Base-by-base conservation (phyloP, 1,140 invertebrate genomes). In the Pogonus chalceus region DNA sequence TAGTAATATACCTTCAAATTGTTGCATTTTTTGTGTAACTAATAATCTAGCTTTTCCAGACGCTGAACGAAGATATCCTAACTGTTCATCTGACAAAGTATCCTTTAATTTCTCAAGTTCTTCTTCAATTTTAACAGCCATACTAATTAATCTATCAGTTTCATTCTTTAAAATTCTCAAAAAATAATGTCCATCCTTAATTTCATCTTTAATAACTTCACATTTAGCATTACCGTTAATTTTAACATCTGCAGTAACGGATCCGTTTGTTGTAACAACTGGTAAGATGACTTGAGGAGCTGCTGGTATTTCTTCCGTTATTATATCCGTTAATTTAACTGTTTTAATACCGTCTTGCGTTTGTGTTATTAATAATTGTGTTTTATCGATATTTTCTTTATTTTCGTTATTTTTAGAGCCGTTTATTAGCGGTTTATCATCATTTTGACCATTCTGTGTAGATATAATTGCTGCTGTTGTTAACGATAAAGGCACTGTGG, bases 11-110 rank as follows among this genome's bases (percentile, higher is more conserved):
- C 88, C 92, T 76, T 87, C 81, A 71, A 97, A 97, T 70, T 98
- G 94, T 69, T 92, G 85, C 79, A 96, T 92, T 69, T 96, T 97
- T 72, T 96, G 88, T 14, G 83, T 83, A 10, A 91, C 82, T 48
- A 98, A 72, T 47, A 98, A 75, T 55, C 88, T 79, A 4, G 92
- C 92, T 74, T 96, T 96, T 16, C 94, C 94, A 20, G 90, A 82
- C 14, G 92, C 90, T 9, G 92, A 85, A 47, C 90, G 76, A 35
- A 96, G 74, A 63, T 88, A 81, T 0, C 93, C 93, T 56, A 83
- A 76, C 1, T 83, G 80, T 63, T 93, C 88, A 64, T 92, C 89
- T 7, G 81, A 79, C 4, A 88, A 69, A 49, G 77, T 73, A 20
- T 62, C 62, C 39, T 58, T 73, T 56, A 71, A 73, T 49, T 71